These are phyloP conservation scores for Thaumetopoea pityocampa DNA, from an alignment of 1,140 invertebrate genomes.

Conservation along the genomic window DNA sequence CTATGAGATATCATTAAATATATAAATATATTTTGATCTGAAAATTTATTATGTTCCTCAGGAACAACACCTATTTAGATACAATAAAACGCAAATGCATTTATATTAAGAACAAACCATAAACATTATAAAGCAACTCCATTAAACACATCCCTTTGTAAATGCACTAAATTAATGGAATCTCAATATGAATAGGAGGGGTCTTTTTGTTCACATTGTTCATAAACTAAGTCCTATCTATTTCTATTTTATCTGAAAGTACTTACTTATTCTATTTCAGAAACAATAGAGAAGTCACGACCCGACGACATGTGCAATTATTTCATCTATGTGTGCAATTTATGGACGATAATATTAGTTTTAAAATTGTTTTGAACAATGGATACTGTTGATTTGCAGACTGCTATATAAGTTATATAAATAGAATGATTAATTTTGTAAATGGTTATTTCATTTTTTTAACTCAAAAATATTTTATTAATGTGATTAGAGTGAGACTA, in stretches of 20 bases:
- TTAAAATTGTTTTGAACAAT: conserved; percentile 2
- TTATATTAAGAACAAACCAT: conserved; percentile 13
- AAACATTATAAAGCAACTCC: conserved; percentile 6
- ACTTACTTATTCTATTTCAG: conserved; percentile 53
- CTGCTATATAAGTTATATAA: no score
- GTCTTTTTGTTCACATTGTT: conserved; percentile 65
- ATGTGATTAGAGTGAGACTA: no score
- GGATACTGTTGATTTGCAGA: background rate
- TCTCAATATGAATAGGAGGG: conserved; percentile 40
- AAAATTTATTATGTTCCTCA: no score
- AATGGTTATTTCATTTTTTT: no score
- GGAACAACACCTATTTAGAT: no score
- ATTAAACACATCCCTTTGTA: conserved; percentile 29
- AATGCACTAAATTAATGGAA: conserved; percentile 52
- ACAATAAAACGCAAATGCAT: no score
- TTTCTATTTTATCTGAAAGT: conserved; percentile 36
- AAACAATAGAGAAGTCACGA: conserved; percentile 44
- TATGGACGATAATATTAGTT: conserved; percentile 1
- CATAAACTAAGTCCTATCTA: conserved; percentile 62
- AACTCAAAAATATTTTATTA: no score
- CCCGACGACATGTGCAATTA: conserved; percentile 20
- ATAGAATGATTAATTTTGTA: no score
- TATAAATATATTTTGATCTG: no score
- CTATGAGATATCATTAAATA: no score
- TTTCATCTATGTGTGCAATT: conserved; percentile 19